Base-by-base conservation (phyloP, 2,113 vertebrate genomes). In the Acrocephalus arundinaceus region DNA sequence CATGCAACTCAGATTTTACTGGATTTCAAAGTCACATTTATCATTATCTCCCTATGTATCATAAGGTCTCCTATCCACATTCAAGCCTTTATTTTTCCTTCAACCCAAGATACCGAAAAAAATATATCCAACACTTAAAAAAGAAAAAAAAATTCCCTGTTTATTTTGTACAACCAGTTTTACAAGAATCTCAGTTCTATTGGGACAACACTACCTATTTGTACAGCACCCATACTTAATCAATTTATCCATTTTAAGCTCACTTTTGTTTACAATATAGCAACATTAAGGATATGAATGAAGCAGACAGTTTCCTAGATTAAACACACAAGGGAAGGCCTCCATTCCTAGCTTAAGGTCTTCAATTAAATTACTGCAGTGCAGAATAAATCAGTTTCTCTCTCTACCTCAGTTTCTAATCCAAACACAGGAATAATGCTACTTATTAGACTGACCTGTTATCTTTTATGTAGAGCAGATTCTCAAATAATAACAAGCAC, bases 391-490 rank as follows among this genome's bases (percentile, higher is more conserved):
- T 31, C 22, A 22, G 17, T 55, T 80, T 37, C 28, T 74, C 46
- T 71, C 75, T 61, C 72, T 86, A 51, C 65, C 76, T 92, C 85
- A 85, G 52, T 86, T 92, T 94, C 90, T 85, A 86, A 81, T 43
- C 33, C 5, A 4, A 91, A 86, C 22, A 86, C 12, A 13, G 52
- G 35, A 66, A 84, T 39, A 68, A 11, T 27, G 76, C 55, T 81
- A 28, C 59, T 91, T 77, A 84, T 48, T 79, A 89, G 61, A 71
- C 23, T 72, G 66, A 96, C 52, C 80, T 78, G 73, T 63, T 93
- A 94, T 81, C 89, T 94, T 84, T 92, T 59, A 74, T 94, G 76
- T 57, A 57, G 35, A 92, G 37, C 45, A 88, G 61, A 92, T 78
- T 96, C 68, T 89, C 10, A 4, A 92, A 77, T 84, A 89, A 55